Evolutionary conservation across 2,888 invertebrate species (phyloP).

Genomic region (Drosophila monieri): DNA sequence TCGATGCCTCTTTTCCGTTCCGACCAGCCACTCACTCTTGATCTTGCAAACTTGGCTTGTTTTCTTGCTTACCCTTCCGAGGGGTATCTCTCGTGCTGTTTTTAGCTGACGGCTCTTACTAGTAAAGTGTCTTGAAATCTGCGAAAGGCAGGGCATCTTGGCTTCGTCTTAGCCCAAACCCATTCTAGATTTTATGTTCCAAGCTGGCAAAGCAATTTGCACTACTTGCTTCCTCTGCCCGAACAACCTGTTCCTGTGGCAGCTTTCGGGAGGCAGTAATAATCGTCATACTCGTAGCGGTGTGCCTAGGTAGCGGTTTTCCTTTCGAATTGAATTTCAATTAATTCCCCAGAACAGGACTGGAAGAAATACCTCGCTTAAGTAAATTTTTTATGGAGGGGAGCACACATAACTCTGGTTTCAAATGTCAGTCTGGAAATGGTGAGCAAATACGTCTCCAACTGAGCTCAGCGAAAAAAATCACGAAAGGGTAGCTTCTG

Average conservation of each 20-base stretch:
- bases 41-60: constrained; percentile 65
- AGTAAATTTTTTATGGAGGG: constrained; percentile 28
- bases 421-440: constrained; percentile 65
- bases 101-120: too few species aligned
- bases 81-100: background rate
- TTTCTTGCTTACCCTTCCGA: constrained; percentile 44
- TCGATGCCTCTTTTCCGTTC: constrained; percentile 32
- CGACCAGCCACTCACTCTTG: constrained; percentile 10
- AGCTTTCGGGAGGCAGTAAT: constrained; percentile 54
- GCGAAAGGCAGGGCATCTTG: constrained; percentile 9
- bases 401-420: constrained; percentile 62
- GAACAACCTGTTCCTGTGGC: constrained; percentile 60
- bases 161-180: background rate
- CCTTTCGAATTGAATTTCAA: constrained; percentile 81
- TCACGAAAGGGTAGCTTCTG: constrained; percentile 35
- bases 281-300: constrained; percentile 57
- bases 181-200: constrained; percentile 25
- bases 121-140: background rate
- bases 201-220: constrained; percentile 60
- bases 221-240: constrained; percentile 41
- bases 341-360: constrained; percentile 54
- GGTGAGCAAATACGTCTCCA: constrained; percentile 39
- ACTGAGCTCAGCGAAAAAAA: constrained; percentile 30
- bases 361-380: constrained; percentile 37
- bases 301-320: constrained; percentile 51